Evolutionary conservation across 2,888 invertebrate genomes (phyloP), one percentile per base, ranked within the genome.

Genomic region (Lordiphosa andalusiaca): DNA sequence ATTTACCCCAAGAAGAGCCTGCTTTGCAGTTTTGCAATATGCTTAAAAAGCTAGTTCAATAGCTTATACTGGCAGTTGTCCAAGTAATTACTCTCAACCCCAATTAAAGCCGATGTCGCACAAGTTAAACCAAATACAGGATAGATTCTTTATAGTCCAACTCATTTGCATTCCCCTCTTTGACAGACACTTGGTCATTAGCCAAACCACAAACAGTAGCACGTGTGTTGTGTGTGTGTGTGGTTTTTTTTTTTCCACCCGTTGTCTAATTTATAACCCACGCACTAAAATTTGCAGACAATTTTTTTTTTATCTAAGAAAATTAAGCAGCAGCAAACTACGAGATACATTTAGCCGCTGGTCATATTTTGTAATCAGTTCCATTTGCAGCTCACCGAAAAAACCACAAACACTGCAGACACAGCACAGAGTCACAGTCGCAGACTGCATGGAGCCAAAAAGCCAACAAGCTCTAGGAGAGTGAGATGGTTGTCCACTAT

Each of bases 281-380:
- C 77, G 80, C 76, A 83, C 54, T 53, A 68, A 75, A 63, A 61
- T 60, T 54, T 33, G 52, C 25, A n/a, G 25, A 7, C 37, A 30
- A 23, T 30, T 47, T 46, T 46, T 52, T 30, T 41, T 53, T 52
- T 78, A 78, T 78, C 83, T 72, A 30, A 56, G 73, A 78, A 39
- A 78, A 80, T 78, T 78, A 78, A 80, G 69, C 77, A 78, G 69
- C 77, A 78, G 77, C 77, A 72, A 83, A 80, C 80, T 78, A 75
- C 82, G 56, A 69, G 63, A 82, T 76, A 71, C 83, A 83, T 78
- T 78, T 78, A 80, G 77, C 77, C 81, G 77, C 83, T 61, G 77
- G 77, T 78, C 77, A 78, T 78, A 78, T 78, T 78, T 78, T 78
- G 77, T 78, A 78, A 78, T 78, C 77, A 78, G 83, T 80, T 78